Evolutionary conservation across 2,113 vertebrate species (phyloP).

Genomic region (Cathartes aura): DNA sequence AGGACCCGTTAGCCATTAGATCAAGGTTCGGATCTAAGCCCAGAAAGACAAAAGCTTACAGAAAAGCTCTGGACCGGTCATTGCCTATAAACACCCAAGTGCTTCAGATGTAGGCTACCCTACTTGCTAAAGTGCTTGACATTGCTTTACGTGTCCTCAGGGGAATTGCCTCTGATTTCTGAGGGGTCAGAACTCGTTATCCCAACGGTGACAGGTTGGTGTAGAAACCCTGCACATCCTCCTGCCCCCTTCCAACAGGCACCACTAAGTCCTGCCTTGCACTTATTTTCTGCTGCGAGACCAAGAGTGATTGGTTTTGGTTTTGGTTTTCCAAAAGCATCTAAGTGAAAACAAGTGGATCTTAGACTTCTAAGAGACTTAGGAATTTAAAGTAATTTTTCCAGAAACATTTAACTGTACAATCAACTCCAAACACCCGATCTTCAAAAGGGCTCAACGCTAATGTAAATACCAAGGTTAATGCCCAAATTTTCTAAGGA

Average conservation of each 20-base stretch:
- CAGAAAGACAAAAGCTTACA: background rate
- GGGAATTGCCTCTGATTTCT: background rate
- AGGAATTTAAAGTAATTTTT: background rate
- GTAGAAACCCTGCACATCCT: background rate
- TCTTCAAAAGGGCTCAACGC: background rate
- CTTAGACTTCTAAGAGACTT: background rate
- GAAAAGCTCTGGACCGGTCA: background rate
- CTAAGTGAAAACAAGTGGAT: background rate
- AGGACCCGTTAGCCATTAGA: background rate
- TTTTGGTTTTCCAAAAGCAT: background rate
- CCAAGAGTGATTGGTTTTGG: rapidly evolving
- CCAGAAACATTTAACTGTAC: background rate
- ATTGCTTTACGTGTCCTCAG: background rate
- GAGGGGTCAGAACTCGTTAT: background rate
- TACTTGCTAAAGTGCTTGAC: background rate
- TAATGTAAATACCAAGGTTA: background rate
- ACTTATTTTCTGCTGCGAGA: background rate
- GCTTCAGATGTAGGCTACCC: background rate
- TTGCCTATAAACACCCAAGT: background rate
- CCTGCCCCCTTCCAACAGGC: background rate
- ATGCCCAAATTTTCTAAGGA: background rate
- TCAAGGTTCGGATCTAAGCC: background rate
- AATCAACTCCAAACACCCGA: background rate
- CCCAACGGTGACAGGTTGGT: background rate
- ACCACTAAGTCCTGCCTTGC: background rate